Evolutionary conservation across 2,797 vertebrate species (phyloP).

Genomic region (Parambassis ranga): DNA sequence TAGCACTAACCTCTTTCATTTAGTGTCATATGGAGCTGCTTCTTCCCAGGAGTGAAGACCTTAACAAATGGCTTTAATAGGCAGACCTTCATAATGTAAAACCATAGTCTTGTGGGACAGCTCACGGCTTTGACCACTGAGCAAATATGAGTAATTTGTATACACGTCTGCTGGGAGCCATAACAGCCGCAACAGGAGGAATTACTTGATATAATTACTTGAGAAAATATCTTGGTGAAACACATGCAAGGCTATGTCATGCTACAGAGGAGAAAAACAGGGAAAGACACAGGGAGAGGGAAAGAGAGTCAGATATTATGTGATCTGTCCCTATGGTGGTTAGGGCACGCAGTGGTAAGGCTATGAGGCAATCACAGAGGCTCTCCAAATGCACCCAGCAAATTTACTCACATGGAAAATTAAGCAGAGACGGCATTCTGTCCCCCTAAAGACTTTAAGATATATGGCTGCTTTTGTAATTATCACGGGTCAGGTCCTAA

Average conservation of each 20-base stretch:
- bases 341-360: slow-evolving; percentile 56
- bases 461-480: slow-evolving; percentile 80
- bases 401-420: slow-evolving; percentile 80
- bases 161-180: slow-evolving; percentile 79
- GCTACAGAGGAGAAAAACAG: slow-evolving; percentile 44
- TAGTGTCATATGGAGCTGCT: slow-evolving; percentile 69
- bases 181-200: slow-evolving; percentile 79
- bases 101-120: slow-evolving; percentile 74
- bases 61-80: slow-evolving; percentile 86
- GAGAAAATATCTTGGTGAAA: slow-evolving; percentile 74
- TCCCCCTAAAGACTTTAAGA: slow-evolving; percentile 78
- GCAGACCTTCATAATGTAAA: slow-evolving; percentile 80
- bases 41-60: slow-evolving; percentile 75
- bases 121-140: slow-evolving; percentile 77
- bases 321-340: slow-evolving; percentile 68
- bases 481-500: slow-evolving; percentile 76
- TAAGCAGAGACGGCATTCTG: slow-evolving; percentile 69
- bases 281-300: slow-evolving; percentile 17
- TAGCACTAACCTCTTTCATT: slow-evolving; percentile 67
- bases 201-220: slow-evolving; percentile 84
- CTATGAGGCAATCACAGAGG: slow-evolving; percentile 74
- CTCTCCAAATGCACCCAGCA: slow-evolving; percentile 69
- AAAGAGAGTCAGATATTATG: slow-evolving; percentile 45
- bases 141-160: slow-evolving; percentile 85
- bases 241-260: slow-evolving; percentile 66